Evolutionary conservation across 2,888 invertebrate species (phyloP), one percentile per base, ranked within the genome.

Genomic region (Ischnura elegans): DNA sequence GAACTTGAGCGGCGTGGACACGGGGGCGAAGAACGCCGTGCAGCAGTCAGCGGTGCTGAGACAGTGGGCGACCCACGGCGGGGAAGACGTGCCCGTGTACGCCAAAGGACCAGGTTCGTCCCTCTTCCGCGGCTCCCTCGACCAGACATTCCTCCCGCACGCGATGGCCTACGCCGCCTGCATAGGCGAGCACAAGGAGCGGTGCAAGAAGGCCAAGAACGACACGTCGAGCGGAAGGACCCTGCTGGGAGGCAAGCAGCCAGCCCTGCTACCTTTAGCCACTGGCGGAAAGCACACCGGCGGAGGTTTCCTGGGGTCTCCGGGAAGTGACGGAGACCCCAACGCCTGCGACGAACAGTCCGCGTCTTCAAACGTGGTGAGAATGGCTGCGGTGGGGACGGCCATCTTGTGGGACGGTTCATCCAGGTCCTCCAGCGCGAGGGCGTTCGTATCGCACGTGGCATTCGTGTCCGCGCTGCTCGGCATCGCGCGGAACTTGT

Each of bases 141-240:
- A 98, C 95, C 98, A 98, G 96, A 98, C 98, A 95, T 98, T 98
- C 96, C 98, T 98, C 93, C 98, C 98, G 0, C 98, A 98, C 95
- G 98, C 98, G 4, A 97, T 98, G 95, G 98, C 98, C 19, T 98
- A 98, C 96, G 97, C 98, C 25, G 97, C 98, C 21, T 98, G 98
- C 95, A 96, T 98, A 76, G 98, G 97, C 6, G 97, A 97, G 95
- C 97, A 97, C 95, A 96, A 97, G 6, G 96, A 97, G 46, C 96
- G 97, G 13, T 98, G 98, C 95, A 96, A 95, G 96, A 97, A 93
- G 45, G 16, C 29, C n/a, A 96, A 95, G 96, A 97, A 93, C n/a
- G 21, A 25, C 19, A 36, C 66, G n/a, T 76, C 76, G 4, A 76
- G 29, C 2, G 76, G 76, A 16, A 8, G 36, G 36, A 21, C 76